phyloP scores from a whole-genome alignment of 2,888 invertebrate species.

The Scaptomyza flava region DNA sequence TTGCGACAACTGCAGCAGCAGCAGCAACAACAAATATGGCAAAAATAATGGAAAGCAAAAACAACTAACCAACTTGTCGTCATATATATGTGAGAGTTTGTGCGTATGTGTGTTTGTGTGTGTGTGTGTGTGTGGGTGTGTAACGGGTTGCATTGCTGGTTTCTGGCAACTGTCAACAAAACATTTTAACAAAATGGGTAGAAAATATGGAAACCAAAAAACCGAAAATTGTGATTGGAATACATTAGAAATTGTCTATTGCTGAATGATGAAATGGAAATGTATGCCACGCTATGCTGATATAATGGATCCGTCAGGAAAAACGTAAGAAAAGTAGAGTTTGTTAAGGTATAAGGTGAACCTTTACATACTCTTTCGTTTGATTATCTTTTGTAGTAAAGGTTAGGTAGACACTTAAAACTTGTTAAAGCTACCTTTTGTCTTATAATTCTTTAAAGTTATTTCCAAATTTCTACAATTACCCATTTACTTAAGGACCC shows the following conservation, averaged over 20 bases:
- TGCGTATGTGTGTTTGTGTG: conserved; percentile 4
- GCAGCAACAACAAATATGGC: conserved; percentile 22
- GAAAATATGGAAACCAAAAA: conserved; percentile 35
- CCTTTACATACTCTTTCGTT: not conserved
- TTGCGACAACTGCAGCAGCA: conserved; percentile 53
- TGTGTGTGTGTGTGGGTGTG: conserved; percentile 2
- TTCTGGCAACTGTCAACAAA: conserved; percentile 61
- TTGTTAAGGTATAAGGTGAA: not conserved
- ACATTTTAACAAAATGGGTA: conserved; percentile 59
- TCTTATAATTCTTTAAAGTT: too few species aligned
- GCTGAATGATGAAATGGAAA: conserved; percentile 29
- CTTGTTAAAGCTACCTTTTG: too few species aligned
- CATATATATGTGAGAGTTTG: conserved; percentile 10
- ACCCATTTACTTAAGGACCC: too few species aligned
- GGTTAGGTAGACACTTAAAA: too few species aligned
- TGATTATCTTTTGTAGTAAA: not conserved
- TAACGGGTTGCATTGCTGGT: not conserved
- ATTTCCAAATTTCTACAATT: too few species aligned
- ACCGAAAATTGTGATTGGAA: conserved; percentile 55
- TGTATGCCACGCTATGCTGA: conserved; percentile 7
- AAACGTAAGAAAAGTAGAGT: not conserved
- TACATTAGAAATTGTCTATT: conserved; percentile 60
- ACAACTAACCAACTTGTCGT: conserved; percentile 13
- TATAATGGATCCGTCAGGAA: conserved; percentile 22
- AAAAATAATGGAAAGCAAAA: conserved; percentile 11